Percentiles rank a stretch among this genome's conserved stretches.
phyloP scores from a whole-genome alignment of 2,113 vertebrate genomes.

The Ictalurus punctatus region DNA sequence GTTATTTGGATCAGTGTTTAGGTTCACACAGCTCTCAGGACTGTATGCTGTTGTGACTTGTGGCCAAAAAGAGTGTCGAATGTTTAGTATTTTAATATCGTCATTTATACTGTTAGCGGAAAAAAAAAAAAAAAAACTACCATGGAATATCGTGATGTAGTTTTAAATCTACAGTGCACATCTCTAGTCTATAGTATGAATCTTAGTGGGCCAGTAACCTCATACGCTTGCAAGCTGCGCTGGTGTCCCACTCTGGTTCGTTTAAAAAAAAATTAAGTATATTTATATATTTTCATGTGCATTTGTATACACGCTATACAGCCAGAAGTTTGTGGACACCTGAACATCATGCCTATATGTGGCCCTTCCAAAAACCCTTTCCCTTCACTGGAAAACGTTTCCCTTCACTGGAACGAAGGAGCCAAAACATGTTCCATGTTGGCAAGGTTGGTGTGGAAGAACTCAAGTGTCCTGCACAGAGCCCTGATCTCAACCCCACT shows the following conservation, averaged over 20 bases:
- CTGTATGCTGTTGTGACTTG: too few species aligned
- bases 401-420: background rate
- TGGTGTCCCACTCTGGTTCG: background rate
- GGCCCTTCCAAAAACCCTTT: background rate
- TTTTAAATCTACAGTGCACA: too few species aligned
- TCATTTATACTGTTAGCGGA: too few species aligned
- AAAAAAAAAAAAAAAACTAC: too few species aligned
- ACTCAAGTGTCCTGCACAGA: background rate
- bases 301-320: background rate
- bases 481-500: background rate
- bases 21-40: too few species aligned
- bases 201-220: background rate
- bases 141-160: too few species aligned
- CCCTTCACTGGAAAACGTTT: background rate
- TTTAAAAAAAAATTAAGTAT: background rate
- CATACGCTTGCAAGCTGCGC: background rate
- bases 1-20: too few species aligned
- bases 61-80: too few species aligned
- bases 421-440: background rate
- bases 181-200: too few species aligned
- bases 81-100: too few species aligned
- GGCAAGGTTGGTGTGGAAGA: background rate
- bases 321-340: background rate
- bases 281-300: background rate
- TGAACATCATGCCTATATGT: background rate